Conservation (phyloP, 2,113 vertebrate species). For the Genyomyrus donnyi region DNA sequence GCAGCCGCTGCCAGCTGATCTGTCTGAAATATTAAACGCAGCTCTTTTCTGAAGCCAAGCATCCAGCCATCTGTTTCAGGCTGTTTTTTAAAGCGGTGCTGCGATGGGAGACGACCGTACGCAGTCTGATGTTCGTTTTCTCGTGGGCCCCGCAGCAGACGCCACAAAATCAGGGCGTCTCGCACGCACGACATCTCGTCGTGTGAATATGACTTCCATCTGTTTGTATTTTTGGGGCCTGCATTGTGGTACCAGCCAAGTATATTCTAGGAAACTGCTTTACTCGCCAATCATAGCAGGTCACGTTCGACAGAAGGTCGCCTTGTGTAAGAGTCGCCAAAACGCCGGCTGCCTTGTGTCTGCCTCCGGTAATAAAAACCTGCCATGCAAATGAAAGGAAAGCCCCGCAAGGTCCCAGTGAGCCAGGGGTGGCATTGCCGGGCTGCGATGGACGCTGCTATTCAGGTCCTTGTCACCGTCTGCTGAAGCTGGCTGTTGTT, state of each 20-base stretch:
- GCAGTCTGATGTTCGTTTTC: constrained; percentile 51
- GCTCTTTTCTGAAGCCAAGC: constrained; percentile 59
- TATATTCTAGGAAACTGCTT: constrained; percentile 6
- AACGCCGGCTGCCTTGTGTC: neutral
- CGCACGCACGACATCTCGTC: neutral
- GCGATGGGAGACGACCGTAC: constrained; percentile 58
- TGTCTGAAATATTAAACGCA: constrained; percentile 59
- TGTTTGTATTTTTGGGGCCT: neutral
- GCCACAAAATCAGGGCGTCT: neutral
- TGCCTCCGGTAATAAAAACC: constrained; percentile 1
- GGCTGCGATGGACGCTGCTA: neutral
- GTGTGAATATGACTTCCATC: neutral
- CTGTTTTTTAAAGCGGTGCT: constrained; percentile 51
- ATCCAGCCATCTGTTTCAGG: constrained; percentile 64
- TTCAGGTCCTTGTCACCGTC: neutral
- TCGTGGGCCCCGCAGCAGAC: neutral
- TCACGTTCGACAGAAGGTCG: neutral
- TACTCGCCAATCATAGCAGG: neutral
- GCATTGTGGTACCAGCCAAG: neutral
- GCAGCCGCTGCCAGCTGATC: constrained; percentile 57
- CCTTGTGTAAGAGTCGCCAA: neutral
- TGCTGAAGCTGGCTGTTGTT: neutral
- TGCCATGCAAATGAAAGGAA: constrained; percentile 13
- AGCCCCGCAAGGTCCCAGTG: neutral
- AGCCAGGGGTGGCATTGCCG: constrained; percentile 4